Evolutionary conservation across 2,797 vertebrate genomes (phyloP).

Genomic region (Dendrocincla tyrannina): DNA sequence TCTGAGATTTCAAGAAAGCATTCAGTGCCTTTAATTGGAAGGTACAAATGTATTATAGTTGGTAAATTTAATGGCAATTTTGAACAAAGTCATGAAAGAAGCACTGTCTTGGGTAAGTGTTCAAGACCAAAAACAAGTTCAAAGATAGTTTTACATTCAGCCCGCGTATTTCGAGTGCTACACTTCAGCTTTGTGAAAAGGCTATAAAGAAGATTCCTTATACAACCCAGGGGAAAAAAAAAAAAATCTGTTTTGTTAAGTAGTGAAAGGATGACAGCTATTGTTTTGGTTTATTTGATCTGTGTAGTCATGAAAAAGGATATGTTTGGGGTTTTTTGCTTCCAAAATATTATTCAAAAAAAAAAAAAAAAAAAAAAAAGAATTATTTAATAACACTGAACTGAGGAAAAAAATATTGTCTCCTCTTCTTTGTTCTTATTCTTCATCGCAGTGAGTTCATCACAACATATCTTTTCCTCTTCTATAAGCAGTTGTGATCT

Average conservation of each 20-base stretch:
- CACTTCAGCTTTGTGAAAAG: not conserved
- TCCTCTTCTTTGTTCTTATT: not conserved
- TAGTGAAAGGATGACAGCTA: not conserved
- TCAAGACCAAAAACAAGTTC: not conserved
- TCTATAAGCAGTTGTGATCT: not conserved
- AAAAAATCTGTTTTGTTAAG: not conserved
- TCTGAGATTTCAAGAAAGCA: not conserved
- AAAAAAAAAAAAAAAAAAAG: not conserved
- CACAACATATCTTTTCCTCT: not conserved
- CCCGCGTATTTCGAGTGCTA: not conserved
- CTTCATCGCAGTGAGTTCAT: not conserved
- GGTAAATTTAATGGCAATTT: not conserved
- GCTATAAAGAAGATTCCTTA: not conserved
- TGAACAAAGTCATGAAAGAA: not conserved
- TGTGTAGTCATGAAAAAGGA: not conserved
- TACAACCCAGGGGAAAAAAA: not conserved
- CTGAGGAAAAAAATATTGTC: not conserved
- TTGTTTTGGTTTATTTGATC: not conserved
- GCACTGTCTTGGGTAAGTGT: rapidly evolving
- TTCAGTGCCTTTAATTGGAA: not conserved
- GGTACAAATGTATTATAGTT: not conserved
- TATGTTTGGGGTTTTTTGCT: not conserved
- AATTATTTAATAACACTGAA: not conserved
- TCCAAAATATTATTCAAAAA: not conserved
- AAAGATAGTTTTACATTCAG: not conserved